These are phyloP conservation scores for Hypomecis atomaria DNA, from an alignment of 2,888 invertebrate species.

Conservation along the genomic window DNA sequence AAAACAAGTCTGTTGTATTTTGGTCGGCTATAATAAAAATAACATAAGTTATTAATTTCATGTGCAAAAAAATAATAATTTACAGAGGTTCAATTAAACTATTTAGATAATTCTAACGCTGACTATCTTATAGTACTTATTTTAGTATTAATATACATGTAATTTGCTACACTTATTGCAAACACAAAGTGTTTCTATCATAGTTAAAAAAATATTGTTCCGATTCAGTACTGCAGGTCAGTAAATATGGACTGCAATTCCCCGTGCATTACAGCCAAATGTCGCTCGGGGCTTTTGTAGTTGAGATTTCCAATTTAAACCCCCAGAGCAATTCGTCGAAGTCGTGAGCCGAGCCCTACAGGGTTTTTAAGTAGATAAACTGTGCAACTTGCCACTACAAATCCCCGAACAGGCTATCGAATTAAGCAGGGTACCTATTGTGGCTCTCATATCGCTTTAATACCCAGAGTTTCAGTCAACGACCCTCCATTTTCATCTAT, in stretches of 20 bases:
- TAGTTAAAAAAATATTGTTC: slow-evolving; percentile 10
- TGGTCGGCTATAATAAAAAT: slow-evolving; percentile 26
- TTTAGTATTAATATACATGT: slow-evolving; percentile 19
- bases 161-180: slow-evolving; percentile 17
- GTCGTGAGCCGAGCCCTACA: no score
- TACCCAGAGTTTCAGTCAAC: no score
- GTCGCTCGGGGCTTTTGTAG: no score
- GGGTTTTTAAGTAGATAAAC: no score
- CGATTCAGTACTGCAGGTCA: slow-evolving; percentile 23
- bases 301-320: no score
- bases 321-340: no score
- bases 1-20: slow-evolving; percentile 18
- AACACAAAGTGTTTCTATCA: background rate
- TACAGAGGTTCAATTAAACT: slow-evolving; percentile 29
- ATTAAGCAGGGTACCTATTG: no score
- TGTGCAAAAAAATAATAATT: slow-evolving; percentile 34
- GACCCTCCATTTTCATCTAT: no score
- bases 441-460: no score
- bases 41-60: slow-evolving; percentile 29
- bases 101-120: slow-evolving; percentile 19
- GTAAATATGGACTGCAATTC: slow-evolving; percentile 18
- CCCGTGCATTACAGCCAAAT: no score
- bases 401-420: no score
- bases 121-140: slow-evolving; percentile 26
- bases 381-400: no score